Percentiles rank a stretch among this genome's conserved stretches.
Evolutionary conservation across 2,797 vertebrate species (phyloP).

Genomic region (Sebastolobus alascanus): DNA sequence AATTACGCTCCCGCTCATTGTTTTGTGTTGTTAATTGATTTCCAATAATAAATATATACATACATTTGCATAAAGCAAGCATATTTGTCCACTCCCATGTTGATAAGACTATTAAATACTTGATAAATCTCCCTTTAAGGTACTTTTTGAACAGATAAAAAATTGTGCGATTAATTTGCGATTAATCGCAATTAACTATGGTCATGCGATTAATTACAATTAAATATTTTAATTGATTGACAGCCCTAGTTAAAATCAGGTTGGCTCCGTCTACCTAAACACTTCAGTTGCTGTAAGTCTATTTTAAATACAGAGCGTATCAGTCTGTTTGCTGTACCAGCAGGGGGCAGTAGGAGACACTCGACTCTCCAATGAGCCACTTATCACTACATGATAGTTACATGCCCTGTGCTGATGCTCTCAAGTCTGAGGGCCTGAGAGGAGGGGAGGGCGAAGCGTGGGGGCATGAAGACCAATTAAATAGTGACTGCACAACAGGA

Average conservation of each 20-base stretch:
- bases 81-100: no score
- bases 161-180: no score
- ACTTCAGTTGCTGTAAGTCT: neutral
- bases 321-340: conserved; percentile 37
- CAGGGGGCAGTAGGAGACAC: conserved; percentile 65
- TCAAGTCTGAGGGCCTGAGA: conserved; percentile 26
- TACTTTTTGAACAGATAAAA: no score
- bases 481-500: conserved; percentile 72
- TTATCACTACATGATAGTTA: conserved; percentile 35
- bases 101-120: no score
- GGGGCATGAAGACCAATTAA: conserved; percentile 74
- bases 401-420: conserved; percentile 44
- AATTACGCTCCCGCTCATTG: no score
- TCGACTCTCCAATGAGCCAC: conserved; percentile 10
- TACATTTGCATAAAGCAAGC: no score
- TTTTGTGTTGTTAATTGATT: no score
- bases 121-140: no score
- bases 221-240: no score
- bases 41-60: no score
- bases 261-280: neutral
- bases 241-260: neutral
- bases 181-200: fast-evolving
- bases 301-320: neutral
- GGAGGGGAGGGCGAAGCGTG: conserved; percentile 35
- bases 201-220: no score